Base-by-base conservation (phyloP, 2,888 invertebrate species). In the Callyntrura sp. region DNA sequence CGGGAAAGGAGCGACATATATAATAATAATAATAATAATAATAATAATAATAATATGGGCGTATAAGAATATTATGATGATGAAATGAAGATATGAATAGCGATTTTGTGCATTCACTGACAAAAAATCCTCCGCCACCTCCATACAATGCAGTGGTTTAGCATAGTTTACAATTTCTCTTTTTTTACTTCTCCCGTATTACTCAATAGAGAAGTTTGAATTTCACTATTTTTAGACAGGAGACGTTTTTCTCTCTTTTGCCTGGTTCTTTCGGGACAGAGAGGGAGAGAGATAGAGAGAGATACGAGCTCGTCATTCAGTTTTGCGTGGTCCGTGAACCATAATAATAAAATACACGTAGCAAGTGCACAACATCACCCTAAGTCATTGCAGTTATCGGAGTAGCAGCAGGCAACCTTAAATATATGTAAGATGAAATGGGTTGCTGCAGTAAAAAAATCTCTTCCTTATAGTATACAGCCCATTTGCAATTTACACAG, bases 81-180 rank as follows among this genome's bases (percentile, higher is more conserved):
- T 81, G 81, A 81, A 81, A 62, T 81, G 60, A 62, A 81, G 81
- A 60, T 81, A 81, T 81, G 35, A 45, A 5, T 12, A 11, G 57
- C 60, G 81, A 81, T 81, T 81, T 81, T 51, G 11, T 23, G 76
- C 1, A 20, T 45, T 11, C 43, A 23, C 62, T 62, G 45, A 81
- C 81, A 79, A 79, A 79, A 81, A 81, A 20, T 2, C 28, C 45
- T 4, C 70, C 17, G n/a, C 81, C 81, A 17, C 81, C 81, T 43
- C 81, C 81, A 60, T 62, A 81, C 60, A 81, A 81, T 81, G 81
- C 81, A 81, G 81, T 57, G 43, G 25, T 78, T 78, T 55, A 73
- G 55, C 55, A 78, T 78, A 35, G 28, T 57, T 48, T 20, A 48
- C 70, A 45, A 8, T 73, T 25, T 73, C 70, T 73, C 17, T 2